Evolutionary conservation across 2,113 vertebrate species (phyloP), one percentile per base, ranked within the genome.

Genomic region (Apus apus): DNA sequence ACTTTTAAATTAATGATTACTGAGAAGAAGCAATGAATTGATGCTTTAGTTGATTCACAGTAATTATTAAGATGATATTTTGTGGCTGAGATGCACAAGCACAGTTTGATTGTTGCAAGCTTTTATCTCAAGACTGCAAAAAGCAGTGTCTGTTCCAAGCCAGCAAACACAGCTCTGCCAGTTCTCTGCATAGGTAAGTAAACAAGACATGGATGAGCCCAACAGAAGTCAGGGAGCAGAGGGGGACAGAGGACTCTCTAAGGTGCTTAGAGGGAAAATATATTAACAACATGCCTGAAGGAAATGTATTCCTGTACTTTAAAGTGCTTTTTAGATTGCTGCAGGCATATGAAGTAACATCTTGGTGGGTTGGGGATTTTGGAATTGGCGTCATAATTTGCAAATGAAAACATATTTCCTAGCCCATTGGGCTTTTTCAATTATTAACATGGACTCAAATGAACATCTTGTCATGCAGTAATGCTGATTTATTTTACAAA

Each of bases 51-150:
- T 96, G 94, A 85, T 95, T 95, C 82, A 58, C 81, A 60, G 90
- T 93, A 96, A 90, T 96, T 87, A 85, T 97, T 94, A 87, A 94
- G 96, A 94, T 96, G 34, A 36, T 94, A 93, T 94, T 97, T 96
- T 85, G 83, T 85, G 81, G 71, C 9, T 81, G 78, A 93, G 81
- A 77, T 60, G 64, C 92, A 87, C 89, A 89, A 82, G 93, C 70
- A 16, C 1, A 8, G 54, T 85, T 90, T 84, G 86, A 87, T 64
- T 91, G 66, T 90, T 94, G 90, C 71, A 89, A 21, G 81, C 30
- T 91, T 92, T 97, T 96, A 94, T 97, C 96, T 96, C 29, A 0
- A 71, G 91, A 93, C 93, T 65, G 76, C 93, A 89, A 96, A 95
- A 83, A 95, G 64, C 92, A 62, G 30, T 43, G 85, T 93, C 74